Base-by-base conservation (phyloP, 2,888 invertebrate species). In the Galeopsomyia nigrocyanea region DNA sequence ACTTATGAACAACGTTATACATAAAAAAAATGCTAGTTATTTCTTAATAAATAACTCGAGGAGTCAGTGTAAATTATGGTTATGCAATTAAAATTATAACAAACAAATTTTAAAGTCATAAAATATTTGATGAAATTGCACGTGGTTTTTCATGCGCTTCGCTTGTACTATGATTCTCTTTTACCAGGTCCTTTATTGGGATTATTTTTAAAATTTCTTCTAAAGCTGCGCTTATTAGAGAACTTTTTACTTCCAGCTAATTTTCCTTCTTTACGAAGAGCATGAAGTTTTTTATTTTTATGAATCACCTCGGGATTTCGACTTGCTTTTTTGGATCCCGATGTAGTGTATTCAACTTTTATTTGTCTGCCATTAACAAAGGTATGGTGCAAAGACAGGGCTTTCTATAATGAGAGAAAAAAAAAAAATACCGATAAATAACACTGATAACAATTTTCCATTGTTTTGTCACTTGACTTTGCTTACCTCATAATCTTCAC, bases 281-380 rank as follows among this genome's bases (percentile, higher is more conserved):
- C 87, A 67, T 87, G 83, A 46, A 88, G 78, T 75, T 88, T 88
- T 47, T 86, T 80, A 76, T 88, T 88, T 76, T 88, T 88, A 0
- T 81, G 82, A 62, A 86, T 82, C 1, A 86, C 78, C 55, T 85
- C 81, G 58, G 80, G 79, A 31, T 78, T 81, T 1, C 84, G 81
- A 6, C 79, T 79, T 16, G 79, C 79, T 39, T 82, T 82, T 69
- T 87, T 87, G 9, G 84, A 84, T 16, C 85, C 86, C 16, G 81
- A 79, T 76, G 82, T 77, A 0, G 87, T 86, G 73, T 88, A 88
- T 75, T 87, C 76, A 22, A 89, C 88, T 61, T 87, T 88, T 63
- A 89, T 85, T 68, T 82, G 82, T 21, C 88, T 81, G 0, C 86
- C 86, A 19, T 84, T 83, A 1, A 89, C 10, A 13, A 81, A 79